Conservation (phyloP, 1,140 invertebrate species). For the Lepidurus packardi region DNA sequence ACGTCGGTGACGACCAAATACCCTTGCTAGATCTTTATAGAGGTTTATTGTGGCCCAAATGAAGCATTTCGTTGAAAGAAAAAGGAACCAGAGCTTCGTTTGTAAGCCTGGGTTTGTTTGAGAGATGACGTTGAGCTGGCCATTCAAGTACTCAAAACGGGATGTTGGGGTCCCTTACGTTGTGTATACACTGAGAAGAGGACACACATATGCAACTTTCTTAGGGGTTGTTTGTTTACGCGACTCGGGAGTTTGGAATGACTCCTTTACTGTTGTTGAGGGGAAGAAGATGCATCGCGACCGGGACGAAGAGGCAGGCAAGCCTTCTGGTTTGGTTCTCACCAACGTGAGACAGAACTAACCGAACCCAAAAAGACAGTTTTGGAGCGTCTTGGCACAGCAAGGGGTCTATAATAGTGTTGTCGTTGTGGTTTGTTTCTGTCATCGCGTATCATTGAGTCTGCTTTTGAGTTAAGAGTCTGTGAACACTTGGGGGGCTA, state of each 20-base stretch:
- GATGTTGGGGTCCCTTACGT: too few species aligned
- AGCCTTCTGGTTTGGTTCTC: not conserved
- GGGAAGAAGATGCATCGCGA: too few species aligned
- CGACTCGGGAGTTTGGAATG: not conserved
- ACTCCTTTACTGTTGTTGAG: too few species aligned
- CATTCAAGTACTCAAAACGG: too few species aligned
- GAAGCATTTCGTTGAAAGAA: not conserved
- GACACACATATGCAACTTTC: not conserved
- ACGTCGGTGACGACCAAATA: too few species aligned
- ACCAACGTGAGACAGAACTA: not conserved
- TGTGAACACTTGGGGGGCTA: not conserved
- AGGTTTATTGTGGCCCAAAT: too few species aligned
- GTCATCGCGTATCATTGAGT: conserved; percentile 4
- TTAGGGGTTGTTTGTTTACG: not conserved
- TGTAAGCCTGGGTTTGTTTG: too few species aligned
- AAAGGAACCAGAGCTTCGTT: not conserved
- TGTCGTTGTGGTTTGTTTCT: conserved; percentile 21
- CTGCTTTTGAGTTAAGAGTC: conserved; percentile 16
- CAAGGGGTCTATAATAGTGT: conserved; percentile 6
- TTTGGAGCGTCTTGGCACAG: not conserved
- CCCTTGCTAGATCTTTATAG: too few species aligned
- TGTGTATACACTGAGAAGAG: too few species aligned
- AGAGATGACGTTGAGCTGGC: too few species aligned
- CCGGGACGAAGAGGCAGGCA: not conserved
- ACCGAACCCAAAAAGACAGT: not conserved